phyloP scores from a whole-genome alignment of 2,797 vertebrate genomes.

The Esox masquinongy region DNA sequence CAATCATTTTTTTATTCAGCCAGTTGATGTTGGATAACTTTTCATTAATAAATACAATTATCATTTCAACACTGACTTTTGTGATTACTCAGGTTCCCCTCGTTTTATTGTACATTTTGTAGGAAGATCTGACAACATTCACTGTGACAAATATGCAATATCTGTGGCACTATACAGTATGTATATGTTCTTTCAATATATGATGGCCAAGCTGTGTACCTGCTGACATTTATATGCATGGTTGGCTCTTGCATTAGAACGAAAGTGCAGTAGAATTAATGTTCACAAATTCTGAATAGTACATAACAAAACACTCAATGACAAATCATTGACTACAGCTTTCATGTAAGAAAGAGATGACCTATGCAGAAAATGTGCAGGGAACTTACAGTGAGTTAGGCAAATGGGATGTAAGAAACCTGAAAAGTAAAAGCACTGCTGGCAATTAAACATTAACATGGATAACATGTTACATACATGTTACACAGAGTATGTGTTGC shows the following conservation, averaged over 20 bases:
- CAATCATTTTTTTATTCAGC: too few relatives aligned
- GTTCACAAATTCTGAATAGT: background rate
- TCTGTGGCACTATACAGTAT: too few relatives aligned
- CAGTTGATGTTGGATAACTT: too few relatives aligned
- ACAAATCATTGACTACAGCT: background rate
- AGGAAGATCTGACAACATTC: too few relatives aligned
- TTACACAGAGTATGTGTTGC: too few relatives aligned
- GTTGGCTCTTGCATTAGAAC: background rate
- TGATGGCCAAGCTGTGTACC: background rate
- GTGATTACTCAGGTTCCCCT: too few relatives aligned
- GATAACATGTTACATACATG: background rate
- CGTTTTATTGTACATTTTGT: too few relatives aligned
- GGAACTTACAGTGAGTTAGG: background rate
- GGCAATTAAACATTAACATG: background rate
- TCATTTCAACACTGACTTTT: too few relatives aligned
- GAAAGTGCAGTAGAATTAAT: background rate
- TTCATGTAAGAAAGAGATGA: background rate
- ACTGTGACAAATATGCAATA: too few relatives aligned
- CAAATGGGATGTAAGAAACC: background rate
- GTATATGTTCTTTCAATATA: background rate
- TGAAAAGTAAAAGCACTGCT: background rate
- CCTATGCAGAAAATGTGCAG: background rate
- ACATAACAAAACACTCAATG: background rate
- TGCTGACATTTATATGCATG: background rate
- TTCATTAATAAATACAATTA: too few relatives aligned